phyloP scores from a whole-genome alignment of 2,888 invertebrate species.

The Acleris cristana region DNA sequence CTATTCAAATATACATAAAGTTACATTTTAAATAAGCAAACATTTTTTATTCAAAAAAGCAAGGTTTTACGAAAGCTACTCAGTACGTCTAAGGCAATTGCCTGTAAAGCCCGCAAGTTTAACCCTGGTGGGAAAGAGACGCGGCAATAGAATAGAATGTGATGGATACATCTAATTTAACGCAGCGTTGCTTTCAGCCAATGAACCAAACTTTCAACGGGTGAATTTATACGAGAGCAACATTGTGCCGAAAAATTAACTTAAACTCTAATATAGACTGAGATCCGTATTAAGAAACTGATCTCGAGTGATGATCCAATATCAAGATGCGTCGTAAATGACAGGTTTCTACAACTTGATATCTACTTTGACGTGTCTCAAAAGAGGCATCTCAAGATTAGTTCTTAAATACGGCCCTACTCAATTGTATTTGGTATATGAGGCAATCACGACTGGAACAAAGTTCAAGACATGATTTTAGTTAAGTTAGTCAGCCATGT shows the following conservation, averaged over 20 bases:
- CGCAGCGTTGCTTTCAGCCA: not conserved
- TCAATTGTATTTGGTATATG: no score
- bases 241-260: not conserved
- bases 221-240: not conserved
- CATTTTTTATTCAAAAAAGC: conserved; percentile 73
- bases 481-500: no score
- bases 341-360: no score
- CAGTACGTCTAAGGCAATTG: conserved; percentile 29
- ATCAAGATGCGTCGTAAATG: no score
- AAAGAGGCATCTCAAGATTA: no score
- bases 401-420: no score
- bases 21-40: conserved; percentile 73
- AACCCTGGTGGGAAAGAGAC: not conserved
- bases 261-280: no score
- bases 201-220: not conserved
- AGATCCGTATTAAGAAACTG: no score
- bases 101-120: conserved; percentile 8
- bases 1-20: conserved; percentile 81
- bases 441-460: no score
- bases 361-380: no score
- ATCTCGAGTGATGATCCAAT: no score
- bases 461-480: no score
- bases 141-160: conserved; percentile 2
- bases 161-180: not conserved
- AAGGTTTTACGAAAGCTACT: conserved; percentile 58